Base-by-base conservation (phyloP, 2,797 vertebrate species). In the Botia kubotai region DNA sequence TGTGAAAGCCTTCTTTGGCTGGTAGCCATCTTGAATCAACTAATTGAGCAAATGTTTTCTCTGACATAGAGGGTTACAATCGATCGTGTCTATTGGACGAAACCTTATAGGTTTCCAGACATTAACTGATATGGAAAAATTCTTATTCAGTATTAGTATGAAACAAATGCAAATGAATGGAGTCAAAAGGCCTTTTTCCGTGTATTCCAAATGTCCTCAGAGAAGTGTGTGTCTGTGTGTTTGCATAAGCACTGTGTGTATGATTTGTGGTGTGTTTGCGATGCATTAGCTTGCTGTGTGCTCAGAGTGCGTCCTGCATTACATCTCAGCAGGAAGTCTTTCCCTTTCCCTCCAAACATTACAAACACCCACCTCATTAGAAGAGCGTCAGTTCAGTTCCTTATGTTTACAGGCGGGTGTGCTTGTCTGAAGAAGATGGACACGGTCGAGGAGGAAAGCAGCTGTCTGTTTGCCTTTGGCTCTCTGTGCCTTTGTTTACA, bases 21-120 rank as follows among this genome's bases (percentile, higher is more conserved):
- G 2, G 7, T 65, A 69, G 89, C 91, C 91, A 91, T 87, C 68
- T 89, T 88, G 83, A 91, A 91, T 92, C 79, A 89, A 83, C 89
- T 83, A 87, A 89, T 87, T 87, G 77, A 85, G 10, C 36, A 43
- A 53, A 52, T 62, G 63, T 57, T 52, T 23, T 17, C 29, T 19
- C 63, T 23, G 71, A 13, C 43, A n/a, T 39, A 92, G 83, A 86
- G 82, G 86, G 79, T 89, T 88, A 87, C 92, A 89, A 91, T 90
- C 77, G 89, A 89, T 84, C 81, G 89, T 89, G 85, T 88, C 75
- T 85, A 78, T 72, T 83, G 86, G 83, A 86, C 82, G 86, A 83
- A 83, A 72, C 87, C 85, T 87, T 33, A 33, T 84, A 83, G 85
- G 74, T 86, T 87, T 87, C 83, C 87, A 86, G 82, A 76, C 85